phyloP scores from a whole-genome alignment of 2,113 vertebrate species.

The Microcebus tavaratra region DNA sequence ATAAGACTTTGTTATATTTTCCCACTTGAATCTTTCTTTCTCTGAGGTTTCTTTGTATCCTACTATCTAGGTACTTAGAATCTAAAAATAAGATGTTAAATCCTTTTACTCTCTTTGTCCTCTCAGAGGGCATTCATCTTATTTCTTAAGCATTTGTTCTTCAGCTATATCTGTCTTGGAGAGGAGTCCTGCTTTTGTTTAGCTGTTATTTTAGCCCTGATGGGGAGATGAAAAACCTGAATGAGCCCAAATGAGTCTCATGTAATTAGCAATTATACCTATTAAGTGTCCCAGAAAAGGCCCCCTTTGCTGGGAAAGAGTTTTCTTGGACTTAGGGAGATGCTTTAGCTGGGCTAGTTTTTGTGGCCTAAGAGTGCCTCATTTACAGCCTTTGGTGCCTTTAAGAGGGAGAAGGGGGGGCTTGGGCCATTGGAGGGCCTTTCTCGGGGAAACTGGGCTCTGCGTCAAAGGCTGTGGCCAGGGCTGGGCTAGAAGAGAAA shows the following conservation, averaged over 20 bases:
- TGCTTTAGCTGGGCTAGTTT: background rate
- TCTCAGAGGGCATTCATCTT: background rate
- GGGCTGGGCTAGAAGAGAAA: background rate
- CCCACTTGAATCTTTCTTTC: conserved; percentile 9
- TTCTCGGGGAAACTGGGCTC: background rate
- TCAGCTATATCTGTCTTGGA: background rate
- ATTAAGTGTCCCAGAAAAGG: conserved; percentile 30
- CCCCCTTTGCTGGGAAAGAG: background rate
- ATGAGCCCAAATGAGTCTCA: background rate
- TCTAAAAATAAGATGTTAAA: conserved; percentile 51
- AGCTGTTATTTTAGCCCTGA: background rate
- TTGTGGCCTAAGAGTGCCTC: background rate
- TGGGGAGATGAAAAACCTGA: background rate
- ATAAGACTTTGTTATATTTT: conserved; percentile 9
- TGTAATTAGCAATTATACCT: conserved; percentile 49
- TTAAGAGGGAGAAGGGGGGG: background rate
- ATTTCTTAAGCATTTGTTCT: conserved; percentile 17
- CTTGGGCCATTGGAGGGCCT: background rate
- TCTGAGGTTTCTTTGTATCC: conserved; percentile 42
- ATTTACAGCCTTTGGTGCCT: background rate
- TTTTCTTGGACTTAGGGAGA: background rate
- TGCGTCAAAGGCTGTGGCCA: background rate
- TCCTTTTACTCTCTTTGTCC: background rate
- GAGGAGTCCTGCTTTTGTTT: background rate
- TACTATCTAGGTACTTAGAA: conserved; percentile 19